phyloP scores from a whole-genome alignment of 2,888 invertebrate species.

The Tetragonula carbonaria region DNA sequence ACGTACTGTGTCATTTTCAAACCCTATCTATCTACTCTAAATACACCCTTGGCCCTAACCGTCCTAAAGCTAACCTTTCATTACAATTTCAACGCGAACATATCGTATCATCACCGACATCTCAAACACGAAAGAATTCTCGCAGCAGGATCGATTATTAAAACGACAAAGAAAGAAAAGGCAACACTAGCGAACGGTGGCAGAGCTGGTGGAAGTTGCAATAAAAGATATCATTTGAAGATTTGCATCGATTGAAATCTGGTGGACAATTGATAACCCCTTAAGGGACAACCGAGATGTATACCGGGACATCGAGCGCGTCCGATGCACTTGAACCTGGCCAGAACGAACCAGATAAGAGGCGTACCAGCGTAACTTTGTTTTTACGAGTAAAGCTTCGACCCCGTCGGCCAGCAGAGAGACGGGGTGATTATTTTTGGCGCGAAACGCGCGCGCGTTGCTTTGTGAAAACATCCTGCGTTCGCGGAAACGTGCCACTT shows the following conservation, averaged over 20 bases:
- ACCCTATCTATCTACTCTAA: constrained; percentile 26
- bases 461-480: constrained; percentile 75
- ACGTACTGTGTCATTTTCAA: constrained; percentile 19
- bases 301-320: constrained; percentile 7
- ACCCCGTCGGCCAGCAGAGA: constrained; percentile 50
- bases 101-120: neutral
- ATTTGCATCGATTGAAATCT: constrained; percentile 52
- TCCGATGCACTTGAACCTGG: constrained; percentile 46
- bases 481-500: constrained; percentile 63
- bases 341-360: constrained; percentile 72
- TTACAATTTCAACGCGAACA: neutral
- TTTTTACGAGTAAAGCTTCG: constrained; percentile 74
- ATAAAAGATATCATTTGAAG: constrained; percentile 44
- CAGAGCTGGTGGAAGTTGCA: too few relatives aligned
- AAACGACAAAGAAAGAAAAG: neutral
- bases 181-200: neutral
- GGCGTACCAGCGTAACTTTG: constrained; percentile 9
- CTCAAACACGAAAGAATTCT: neutral
- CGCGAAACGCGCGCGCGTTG: constrained; percentile 44
- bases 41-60: constrained; percentile 17
- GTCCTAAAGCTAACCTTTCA: neutral
- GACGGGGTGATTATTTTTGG: constrained; percentile 75
- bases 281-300: neutral
- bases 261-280: neutral
- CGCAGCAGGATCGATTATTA: neutral